Base-by-base conservation (phyloP, 1,140 invertebrate genomes). In the Brachionus paranguensis region DNA sequence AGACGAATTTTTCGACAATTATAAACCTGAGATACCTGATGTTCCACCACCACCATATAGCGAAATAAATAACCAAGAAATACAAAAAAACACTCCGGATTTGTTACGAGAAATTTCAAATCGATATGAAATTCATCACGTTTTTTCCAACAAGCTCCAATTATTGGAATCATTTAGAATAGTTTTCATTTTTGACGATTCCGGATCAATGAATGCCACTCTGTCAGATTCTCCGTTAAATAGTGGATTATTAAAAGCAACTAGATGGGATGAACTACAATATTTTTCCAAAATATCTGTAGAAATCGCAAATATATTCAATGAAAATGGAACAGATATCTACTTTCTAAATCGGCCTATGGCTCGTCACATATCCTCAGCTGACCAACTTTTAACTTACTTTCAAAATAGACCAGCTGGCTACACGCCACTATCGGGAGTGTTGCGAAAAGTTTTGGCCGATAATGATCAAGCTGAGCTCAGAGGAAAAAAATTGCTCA, bases 181-280 rank as follows among this genome's bases (percentile, higher is more conserved):
- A 14, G 76, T 78, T 53, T 78, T 78, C 37, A 24, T 78, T 37
- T 78, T 78, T 60, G 76, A 78, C 17, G 76, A 78, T 37, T 78
- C 76, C 11, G 76, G 76, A 20, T 78, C 76, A 17, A 78, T 78
- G 76, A 78, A 78, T 50, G 47, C 76, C 6, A 50, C 33, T 0
- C 17, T 78, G 4, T 37, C 24, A 2, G 76, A 78, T 29, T 72
- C 68, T 10, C 53, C 53, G 2, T 29, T 81, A 8, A 81, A 81
- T n/a, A 78, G 1, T 14, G 17, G 37, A 29, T 17, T 17, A 17
- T 14, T 78, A 12, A 78, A 78, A 60, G 76, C 45, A 11, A 81
- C 55, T 64, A 27, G 78, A 64, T 81, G 78, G 78, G 53, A 81
- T 68, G 53, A 81, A 8, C 27, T 81, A 10, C 33, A 64, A 45